phyloP scores from a whole-genome alignment of 1,140 invertebrate genomes.

The Drosophila yakuba region DNA sequence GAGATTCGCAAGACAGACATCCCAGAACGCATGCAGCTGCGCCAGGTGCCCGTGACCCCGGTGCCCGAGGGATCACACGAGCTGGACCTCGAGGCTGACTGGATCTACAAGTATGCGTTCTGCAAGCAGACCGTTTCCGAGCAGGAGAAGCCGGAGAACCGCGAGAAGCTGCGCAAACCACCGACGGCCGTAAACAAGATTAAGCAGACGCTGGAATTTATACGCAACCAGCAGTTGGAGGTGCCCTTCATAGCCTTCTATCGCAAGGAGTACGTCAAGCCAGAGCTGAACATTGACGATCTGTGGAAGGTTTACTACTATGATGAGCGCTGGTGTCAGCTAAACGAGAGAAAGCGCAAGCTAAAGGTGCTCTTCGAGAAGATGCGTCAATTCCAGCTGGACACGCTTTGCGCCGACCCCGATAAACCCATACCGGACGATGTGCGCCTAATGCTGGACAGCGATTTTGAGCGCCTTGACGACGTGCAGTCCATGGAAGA shows the following conservation, averaged over 20 bases:
- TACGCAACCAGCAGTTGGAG: slow-evolving; percentile 97
- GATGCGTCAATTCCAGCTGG: slow-evolving; percentile 96
- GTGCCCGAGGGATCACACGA: slow-evolving; percentile 94
- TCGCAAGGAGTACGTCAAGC: slow-evolving; percentile 98
- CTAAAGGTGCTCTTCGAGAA: slow-evolving; percentile 93
- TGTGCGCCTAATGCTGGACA: slow-evolving; percentile 92
- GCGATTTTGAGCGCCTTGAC: slow-evolving; percentile 93
- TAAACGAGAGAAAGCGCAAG: slow-evolving; percentile 94
- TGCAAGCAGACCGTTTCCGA: slow-evolving; percentile 92
- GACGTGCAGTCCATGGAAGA: slow-evolving; percentile 95
- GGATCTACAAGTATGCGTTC: slow-evolving; percentile 98
- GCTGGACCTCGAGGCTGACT: slow-evolving; percentile 97
- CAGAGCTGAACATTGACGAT: slow-evolving; percentile 97
- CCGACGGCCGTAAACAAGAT: slow-evolving; percentile 92
- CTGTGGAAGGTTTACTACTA: slow-evolving; percentile 98
- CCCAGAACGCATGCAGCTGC: slow-evolving; percentile 96
- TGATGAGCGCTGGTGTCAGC: slow-evolving; percentile 98
- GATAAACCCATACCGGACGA: slow-evolving; percentile 94
- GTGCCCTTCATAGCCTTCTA: slow-evolving; percentile 99
- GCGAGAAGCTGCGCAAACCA: slow-evolving; percentile 79
- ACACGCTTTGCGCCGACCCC: slow-evolving; percentile 92
- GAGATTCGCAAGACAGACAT: slow-evolving; percentile 95
- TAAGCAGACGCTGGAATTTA: slow-evolving; percentile 96
- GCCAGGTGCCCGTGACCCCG: slow-evolving; percentile 93
- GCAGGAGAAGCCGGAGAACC: slow-evolving; percentile 87